phyloP scores from a whole-genome alignment of 30 jellyfish, hydroid and myxozoan genomes.

The Chironex yamaguchii region DNA sequence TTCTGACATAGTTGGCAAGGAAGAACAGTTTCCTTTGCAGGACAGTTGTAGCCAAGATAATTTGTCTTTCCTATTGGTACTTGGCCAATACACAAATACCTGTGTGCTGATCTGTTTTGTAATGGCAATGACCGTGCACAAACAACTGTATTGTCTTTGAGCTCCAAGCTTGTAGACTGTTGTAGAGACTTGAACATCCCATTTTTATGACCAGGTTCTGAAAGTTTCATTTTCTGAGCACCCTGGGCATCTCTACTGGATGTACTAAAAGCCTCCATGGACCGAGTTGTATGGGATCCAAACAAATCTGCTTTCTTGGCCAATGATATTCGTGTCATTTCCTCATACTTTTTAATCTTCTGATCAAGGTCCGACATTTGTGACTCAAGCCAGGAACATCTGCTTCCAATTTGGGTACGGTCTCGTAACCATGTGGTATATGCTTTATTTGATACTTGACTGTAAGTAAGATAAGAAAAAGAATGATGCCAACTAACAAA shows the following conservation, averaged over 20 bases:
- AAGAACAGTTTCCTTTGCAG: constrained; percentile 61
- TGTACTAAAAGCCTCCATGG: neutral
- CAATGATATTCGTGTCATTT: constrained; percentile 50
- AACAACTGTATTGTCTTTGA: constrained; percentile 29
- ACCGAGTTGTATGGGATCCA: constrained; percentile 26
- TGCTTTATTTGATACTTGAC: neutral
- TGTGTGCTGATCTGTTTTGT: constrained; percentile 54
- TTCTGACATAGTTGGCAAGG: constrained; percentile 74
- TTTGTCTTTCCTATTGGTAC: constrained; percentile 39
- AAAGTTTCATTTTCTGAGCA: constrained; percentile 40
- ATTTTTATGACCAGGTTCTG: constrained; percentile 60
- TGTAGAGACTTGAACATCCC: constrained; percentile 42
- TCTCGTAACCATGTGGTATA: constrained; percentile 60
- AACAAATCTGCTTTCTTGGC: constrained; percentile 45
- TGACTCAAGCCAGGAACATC: constrained; percentile 85
- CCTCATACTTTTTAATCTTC: constrained; percentile 74
- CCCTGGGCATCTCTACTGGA: constrained; percentile 31
- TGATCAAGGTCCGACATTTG: constrained; percentile 85
- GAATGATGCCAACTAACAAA: no score
- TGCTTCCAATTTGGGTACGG: constrained; percentile 73
- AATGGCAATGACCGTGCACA: constrained; percentile 69
- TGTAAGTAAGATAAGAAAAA: no score
- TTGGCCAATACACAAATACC: constrained; percentile 41
- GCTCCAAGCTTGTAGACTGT: constrained; percentile 12
- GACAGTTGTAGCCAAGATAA: constrained; percentile 32